These are phyloP conservation scores for Australoheros scitulus DNA, from an alignment of 2,113 vertebrate species.

Conservation along the genomic window DNA sequence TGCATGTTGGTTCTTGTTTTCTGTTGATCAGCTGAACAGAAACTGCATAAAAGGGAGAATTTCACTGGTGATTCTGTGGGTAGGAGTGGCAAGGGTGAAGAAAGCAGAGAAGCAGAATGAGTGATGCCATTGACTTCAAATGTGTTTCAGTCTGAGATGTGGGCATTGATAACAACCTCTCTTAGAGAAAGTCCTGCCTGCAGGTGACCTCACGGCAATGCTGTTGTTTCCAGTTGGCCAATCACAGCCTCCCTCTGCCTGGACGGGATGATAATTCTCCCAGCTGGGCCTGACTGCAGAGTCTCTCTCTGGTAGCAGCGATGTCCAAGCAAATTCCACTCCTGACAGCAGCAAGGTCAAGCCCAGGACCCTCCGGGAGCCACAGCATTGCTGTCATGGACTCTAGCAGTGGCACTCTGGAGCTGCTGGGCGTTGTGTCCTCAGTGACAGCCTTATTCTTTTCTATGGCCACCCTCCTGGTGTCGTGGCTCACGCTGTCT, in stretches of 20 bases:
- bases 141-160: conserved; percentile 9
- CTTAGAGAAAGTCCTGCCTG: conserved; percentile 32
- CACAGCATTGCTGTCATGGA: conserved; percentile 50
- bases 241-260: conserved; percentile 13
- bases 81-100: background rate
- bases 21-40: background rate
- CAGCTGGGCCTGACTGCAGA: background rate
- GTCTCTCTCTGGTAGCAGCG: background rate
- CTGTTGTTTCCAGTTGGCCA: conserved; percentile 46
- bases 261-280: background rate
- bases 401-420: conserved; percentile 33
- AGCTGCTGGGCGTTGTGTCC: conserved; percentile 64
- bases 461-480: conserved; percentile 69
- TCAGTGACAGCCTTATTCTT: conserved; percentile 67
- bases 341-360: background rate
- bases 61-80: background rate
- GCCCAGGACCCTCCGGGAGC: background rate
- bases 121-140: conserved; percentile 30
- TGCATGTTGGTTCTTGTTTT: conserved; percentile 12
- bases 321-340: background rate
- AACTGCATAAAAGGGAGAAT: background rate
- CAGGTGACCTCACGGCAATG: conserved; percentile 26
- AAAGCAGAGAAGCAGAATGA: conserved; percentile 27
- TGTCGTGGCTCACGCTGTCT: conserved; percentile 74
- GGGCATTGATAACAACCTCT: conserved; percentile 43